Base-by-base conservation (phyloP, 2,888 invertebrate species). In the Lydus trimaculatus region DNA sequence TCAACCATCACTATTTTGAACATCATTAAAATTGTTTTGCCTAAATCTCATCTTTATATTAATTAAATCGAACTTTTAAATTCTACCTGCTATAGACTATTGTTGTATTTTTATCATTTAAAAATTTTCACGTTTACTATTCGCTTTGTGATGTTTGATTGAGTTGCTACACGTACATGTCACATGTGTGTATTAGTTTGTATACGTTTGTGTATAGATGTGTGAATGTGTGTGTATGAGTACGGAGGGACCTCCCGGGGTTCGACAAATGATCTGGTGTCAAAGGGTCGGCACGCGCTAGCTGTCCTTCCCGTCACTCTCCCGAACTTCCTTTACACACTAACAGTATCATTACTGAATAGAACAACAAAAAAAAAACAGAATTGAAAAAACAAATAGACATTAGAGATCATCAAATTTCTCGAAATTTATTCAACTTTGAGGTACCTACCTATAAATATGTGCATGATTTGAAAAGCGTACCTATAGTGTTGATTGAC, bases 261-360 rank as follows among this genome's bases (percentile, higher is more conserved):
- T 71, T 73, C 75, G 79, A 82, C 81, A 82, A 82, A 82, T 82
- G 81, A 79, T 76, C 78, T 76, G 75, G 80, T 81, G 82, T 82
- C 82, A 80, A 79, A 73, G 81, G 82, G 82, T 79, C 80, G 79
- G 79, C 81, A 80, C 80, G 82, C 79, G 80, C 74, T 73, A 71
- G 74, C 73, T 74, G 75, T 76, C 78, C 76, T 33, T 63, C 63
- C 71, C 65, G 67, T 63, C 67, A 61, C 13, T 63, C 69, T 60
- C 65, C 65, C 52, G 63, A 65, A 65, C 68, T 65, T 67, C 67
- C 64, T 67, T 61, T 60, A 39, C 67, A 60, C 60, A 60, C 59
- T 63, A 60, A 63, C 63, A 69, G 63, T 63, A 66, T 48, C 56
- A 56, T 61, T 61, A 65, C 63, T 66, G 65, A 61, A 36, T 15